phyloP scores from a whole-genome alignment of 2,113 vertebrate species.

The Centrocercus urophasianus region DNA sequence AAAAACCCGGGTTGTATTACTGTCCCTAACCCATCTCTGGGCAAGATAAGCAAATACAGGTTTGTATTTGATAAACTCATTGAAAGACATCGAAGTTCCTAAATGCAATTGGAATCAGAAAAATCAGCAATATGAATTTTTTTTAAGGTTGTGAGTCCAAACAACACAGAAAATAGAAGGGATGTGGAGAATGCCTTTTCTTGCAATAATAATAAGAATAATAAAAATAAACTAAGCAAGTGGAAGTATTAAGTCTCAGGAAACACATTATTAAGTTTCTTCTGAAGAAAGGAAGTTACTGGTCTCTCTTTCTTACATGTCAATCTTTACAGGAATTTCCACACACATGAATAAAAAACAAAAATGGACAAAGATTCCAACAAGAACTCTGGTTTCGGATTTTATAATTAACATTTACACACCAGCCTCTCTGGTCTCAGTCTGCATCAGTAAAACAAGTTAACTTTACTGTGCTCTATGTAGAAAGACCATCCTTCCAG shows the following conservation, averaged over 20 bases:
- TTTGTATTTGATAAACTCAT: neutral
- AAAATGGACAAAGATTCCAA: neutral
- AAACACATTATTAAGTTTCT: neutral
- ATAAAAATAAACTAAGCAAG: neutral
- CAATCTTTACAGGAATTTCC: no score
- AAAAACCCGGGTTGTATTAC: neutral
- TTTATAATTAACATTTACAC: neutral
- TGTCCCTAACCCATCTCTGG: neutral
- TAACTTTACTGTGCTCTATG: neutral
- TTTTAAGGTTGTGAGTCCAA: neutral
- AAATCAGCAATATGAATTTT: neutral
- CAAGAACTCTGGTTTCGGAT: neutral
- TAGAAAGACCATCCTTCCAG: neutral
- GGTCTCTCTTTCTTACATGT: neutral
- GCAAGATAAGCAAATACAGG: neutral
- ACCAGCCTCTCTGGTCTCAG: neutral
- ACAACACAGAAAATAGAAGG: accelerated
- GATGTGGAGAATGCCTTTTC: neutral
- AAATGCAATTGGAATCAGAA: neutral
- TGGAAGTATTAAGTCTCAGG: neutral
- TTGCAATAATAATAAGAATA: no score
- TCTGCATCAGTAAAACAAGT: neutral
- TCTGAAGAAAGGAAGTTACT: neutral
- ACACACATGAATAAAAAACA: no score
- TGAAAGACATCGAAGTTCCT: neutral